These are phyloP conservation scores for Hypomesus transpacificus DNA, from an alignment of 2,113 vertebrate species.

Conservation along the genomic window DNA sequence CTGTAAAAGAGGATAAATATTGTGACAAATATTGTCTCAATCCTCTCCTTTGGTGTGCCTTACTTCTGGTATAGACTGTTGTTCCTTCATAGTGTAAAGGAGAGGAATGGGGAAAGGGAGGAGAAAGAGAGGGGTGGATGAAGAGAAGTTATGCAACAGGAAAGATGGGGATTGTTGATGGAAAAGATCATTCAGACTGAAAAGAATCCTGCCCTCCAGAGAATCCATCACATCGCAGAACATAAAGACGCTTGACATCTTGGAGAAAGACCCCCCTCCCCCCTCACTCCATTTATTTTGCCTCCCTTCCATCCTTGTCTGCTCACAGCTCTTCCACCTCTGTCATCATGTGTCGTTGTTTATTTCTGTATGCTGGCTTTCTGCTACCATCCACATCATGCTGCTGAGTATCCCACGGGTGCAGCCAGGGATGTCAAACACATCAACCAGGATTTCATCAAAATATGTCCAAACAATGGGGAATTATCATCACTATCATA, in stretches of 20 bases:
- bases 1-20: too few species aligned
- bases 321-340: constrained; percentile 10
- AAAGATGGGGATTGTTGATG: background rate
- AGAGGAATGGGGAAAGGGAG: background rate
- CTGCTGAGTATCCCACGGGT: background rate
- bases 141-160: background rate
- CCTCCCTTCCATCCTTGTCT: constrained; percentile 7
- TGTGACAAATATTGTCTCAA: too few species aligned
- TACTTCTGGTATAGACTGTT: background rate
- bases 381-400: background rate
- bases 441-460: too few species aligned
- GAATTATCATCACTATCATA: too few species aligned
- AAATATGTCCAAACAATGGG: too few species aligned
- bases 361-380: background rate
- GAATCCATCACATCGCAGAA: background rate
- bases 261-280: background rate
- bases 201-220: background rate
- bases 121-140: background rate
- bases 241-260: background rate
- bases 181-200: constrained; percentile 1
- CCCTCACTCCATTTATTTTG: background rate
- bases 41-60: too few species aligned
- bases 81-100: background rate
- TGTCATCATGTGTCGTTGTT: background rate
- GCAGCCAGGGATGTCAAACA: too few species aligned